Percentiles rank a stretch among this genome's conserved stretches.
Evolutionary conservation across 2,888 invertebrate species (phyloP).

Genomic region (Sturmia bella): DNA sequence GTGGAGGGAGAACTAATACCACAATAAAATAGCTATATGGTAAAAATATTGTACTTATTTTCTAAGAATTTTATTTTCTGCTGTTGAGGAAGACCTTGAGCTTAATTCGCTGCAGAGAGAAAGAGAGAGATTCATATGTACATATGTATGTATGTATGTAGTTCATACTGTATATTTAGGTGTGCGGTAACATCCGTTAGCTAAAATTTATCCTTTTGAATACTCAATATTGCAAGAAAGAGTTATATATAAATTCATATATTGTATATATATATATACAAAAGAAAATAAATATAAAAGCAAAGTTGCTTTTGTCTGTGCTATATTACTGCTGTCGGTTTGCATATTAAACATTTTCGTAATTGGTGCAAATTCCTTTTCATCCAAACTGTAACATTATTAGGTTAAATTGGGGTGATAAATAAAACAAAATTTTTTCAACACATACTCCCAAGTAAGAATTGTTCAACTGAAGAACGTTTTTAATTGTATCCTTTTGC

Average conservation of each 20-base stretch:
- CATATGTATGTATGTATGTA: neutral
- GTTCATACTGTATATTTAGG: neutral
- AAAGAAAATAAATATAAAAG: neutral
- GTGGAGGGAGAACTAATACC: neutral
- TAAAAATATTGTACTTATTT: conserved; percentile 3
- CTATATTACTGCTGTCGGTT: conserved; percentile 18
- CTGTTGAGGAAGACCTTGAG: conserved; percentile 52
- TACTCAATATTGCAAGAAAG: conserved; percentile 14
- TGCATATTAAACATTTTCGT: conserved; percentile 47
- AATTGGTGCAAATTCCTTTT: conserved; percentile 35
- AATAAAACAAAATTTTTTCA: neutral
- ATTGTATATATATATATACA: too few relatives aligned
- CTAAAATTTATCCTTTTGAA: conserved; percentile 46
- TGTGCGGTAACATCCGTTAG: conserved; percentile 43
- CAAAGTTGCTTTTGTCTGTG: neutral
- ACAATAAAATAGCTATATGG: neutral
- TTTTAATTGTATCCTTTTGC: neutral
- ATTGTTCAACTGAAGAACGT: neutral
- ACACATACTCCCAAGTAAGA: neutral
- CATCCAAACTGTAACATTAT: neutral
- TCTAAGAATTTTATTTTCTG: neutral
- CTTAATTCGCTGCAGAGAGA: conserved; percentile 43
- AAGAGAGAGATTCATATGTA: neutral
- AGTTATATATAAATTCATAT: too few relatives aligned
- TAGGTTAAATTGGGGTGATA: conserved; percentile 21